Percentiles rank a stretch among this genome's conserved stretches.
phyloP scores from a whole-genome alignment of 2,888 invertebrate genomes.

The Carterocephalus palaemon region DNA sequence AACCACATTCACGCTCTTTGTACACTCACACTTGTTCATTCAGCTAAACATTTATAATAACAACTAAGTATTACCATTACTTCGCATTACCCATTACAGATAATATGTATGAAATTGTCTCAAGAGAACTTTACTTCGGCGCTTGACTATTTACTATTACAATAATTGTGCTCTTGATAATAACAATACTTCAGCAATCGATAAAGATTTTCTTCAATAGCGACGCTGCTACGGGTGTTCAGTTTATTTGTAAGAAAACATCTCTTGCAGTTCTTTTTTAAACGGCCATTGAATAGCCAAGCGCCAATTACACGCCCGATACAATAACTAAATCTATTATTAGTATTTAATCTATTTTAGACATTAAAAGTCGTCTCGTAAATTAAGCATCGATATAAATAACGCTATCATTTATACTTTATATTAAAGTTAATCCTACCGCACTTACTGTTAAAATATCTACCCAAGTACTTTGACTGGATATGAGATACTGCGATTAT shows the following conservation, averaged over 20 bases:
- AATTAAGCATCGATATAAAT: slow-evolving; percentile 77
- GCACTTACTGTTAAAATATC: slow-evolving; percentile 60
- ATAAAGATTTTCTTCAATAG: slow-evolving; percentile 24
- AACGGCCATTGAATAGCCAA: slow-evolving; percentile 50
- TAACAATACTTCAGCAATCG: slow-evolving; percentile 8
- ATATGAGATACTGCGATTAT: slow-evolving; percentile 63
- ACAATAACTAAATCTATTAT: slow-evolving; percentile 58
- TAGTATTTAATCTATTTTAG: slow-evolving; percentile 62
- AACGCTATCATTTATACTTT: slow-evolving; percentile 72
- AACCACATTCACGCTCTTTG: slow-evolving; percentile 70
- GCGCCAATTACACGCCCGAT: slow-evolving; percentile 60
- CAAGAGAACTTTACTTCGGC: slow-evolving; percentile 58
- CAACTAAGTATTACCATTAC: slow-evolving; percentile 72
- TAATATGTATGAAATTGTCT: slow-evolving; percentile 64
- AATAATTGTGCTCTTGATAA: slow-evolving; percentile 20
- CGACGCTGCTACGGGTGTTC: slow-evolving; percentile 10
- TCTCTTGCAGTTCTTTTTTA: slow-evolving; percentile 10
- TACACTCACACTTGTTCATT: slow-evolving; percentile 73
- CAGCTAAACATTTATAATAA: slow-evolving; percentile 78
- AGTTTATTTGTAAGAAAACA: slow-evolving; percentile 11
- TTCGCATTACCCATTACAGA: slow-evolving; percentile 66
- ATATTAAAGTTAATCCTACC: slow-evolving; percentile 68
- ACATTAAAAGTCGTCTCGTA: slow-evolving; percentile 66
- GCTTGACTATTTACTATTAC: slow-evolving; percentile 53
- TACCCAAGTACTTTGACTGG: slow-evolving; percentile 64